Conservation (phyloP, 2,113 vertebrate species). For the Rhodinocichla rosea region DNA sequence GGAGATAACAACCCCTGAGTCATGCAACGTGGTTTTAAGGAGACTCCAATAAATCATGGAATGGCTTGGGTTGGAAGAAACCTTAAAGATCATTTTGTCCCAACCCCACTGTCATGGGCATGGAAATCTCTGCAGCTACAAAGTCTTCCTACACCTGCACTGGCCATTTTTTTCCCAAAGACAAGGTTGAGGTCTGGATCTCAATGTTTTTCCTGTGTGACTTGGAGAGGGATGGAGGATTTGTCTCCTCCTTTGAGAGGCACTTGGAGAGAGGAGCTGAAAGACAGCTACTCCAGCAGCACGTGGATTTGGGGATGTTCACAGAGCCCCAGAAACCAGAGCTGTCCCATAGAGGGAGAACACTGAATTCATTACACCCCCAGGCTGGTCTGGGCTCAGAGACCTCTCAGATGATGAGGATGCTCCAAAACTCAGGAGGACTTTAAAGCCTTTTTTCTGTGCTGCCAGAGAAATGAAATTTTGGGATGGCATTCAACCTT, state of each 20-base stretch:
- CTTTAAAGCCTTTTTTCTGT: neutral
- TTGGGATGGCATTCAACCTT: neutral
- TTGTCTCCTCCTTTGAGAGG: neutral
- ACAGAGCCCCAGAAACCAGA: constrained; percentile 9
- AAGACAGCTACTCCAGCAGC: neutral
- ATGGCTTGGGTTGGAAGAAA: neutral
- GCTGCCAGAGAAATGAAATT: neutral
- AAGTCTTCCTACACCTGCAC: neutral
- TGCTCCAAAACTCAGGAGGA: neutral
- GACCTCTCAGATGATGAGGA: neutral
- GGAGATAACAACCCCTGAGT: neutral
- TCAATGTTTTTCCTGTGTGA: neutral
- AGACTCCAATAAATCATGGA: neutral
- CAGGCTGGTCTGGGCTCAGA: constrained; percentile 1
- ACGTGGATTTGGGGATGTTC: neutral
- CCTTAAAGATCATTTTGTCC: neutral
- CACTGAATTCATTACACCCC: neutral
- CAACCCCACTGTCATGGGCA: neutral
- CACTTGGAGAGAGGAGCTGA: neutral
- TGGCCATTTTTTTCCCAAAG: neutral
- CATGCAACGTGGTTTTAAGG: neutral
- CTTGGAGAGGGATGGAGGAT: neutral
- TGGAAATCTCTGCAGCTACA: neutral
- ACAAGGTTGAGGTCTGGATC: neutral
- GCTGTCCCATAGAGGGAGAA: neutral